Base-by-base conservation (phyloP, 2,888 invertebrate species). In the Drymonia ruficornis region DNA sequence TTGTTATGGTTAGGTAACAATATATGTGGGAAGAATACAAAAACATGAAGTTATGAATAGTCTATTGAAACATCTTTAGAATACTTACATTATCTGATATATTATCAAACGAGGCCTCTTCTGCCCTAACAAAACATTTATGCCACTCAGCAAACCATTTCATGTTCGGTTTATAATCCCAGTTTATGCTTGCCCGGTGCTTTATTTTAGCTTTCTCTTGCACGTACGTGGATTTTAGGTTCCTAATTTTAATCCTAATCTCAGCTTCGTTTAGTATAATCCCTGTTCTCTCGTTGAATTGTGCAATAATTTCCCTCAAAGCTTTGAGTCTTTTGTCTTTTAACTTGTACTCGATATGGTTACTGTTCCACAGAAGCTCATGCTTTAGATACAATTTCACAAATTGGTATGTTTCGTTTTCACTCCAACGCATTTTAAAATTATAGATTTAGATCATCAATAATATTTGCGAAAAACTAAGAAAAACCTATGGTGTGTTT, bases 381-480 rank as follows among this genome's bases (percentile, higher is more conserved):
- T 90, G 78, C 40, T 78, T 80, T 53, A 89, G 65, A 70, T 93
- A 93, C 55, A 89, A 67, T 80, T 88, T 88, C 0, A 93, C 91
- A 61, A 93, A 92, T 59, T 83, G 78, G 48, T 79, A 80, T 3
- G 93, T 93, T 61, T 86, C 84, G 8, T 78, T 78, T 67, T 93
- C 92, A 51, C 84, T 81, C 90, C 91, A 93, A 73, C 84, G 78
- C 88, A 87, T 88, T 61, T 66, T 78, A 44, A 49, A 50, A 46
- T 23, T 43, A 43, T 16, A 43, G 11, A 19, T n/a, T 12, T 29
- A 11, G 7, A 18, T 23, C 51, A 16, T 61, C 52, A 51, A 7
- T n/a, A 23, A 23, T 6, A 23, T 23, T 23, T 23, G 23, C 3
- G 0, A 6, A 5, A 23, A 5, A 5, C 23, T 7, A 1, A 23